Base-by-base conservation (phyloP, 2,113 vertebrate genomes). In the Chloebia gouldiae region DNA sequence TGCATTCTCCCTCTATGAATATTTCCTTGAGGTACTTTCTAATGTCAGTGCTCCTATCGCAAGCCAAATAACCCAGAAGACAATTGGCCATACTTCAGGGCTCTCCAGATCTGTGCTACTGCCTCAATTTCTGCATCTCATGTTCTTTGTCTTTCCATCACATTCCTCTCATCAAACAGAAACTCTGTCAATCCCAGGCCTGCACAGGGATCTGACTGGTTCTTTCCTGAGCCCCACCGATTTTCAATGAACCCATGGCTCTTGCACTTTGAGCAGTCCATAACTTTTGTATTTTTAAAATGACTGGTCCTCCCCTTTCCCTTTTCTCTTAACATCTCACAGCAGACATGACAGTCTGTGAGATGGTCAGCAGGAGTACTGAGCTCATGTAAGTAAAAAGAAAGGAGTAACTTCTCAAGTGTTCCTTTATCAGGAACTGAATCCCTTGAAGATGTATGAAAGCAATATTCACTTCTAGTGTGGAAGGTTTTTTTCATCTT, bases 391-490 rank as follows among this genome's bases (percentile, higher is more conserved):
- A 60, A 70, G 39, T 81, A 75, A 77, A 88, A 92, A 87, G 33
- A 79, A 81, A 71, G 53, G 31, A 85, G 15, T 44, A 69, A 77
- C 50, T 82, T 70, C 64, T 83, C 51, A 83, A 81, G 47, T 66
- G 33, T 83, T 93, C 64, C 16, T 90, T 42, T 73, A 2, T 44
- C 68, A 44, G 42, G 54, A 30, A 39, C n/a, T 2, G 2, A 81
- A 88, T 75, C 49, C 88, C 94, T 93, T 92, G 88, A 96, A 94
- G 79, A 73, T 8, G 27, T 30, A 90, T 35, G 37, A 73, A 95
- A 86, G 27, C 16, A 86, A 61, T 86, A 42, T 45, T 80, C 33
- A 30, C 16, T 92, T 86, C 84, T 33, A 73, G 17, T 37, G 33
- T 30, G 56, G 45, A 24, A 4, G 6, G 4, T 30, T 69, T 91